These are phyloP conservation scores for Shargacucullia verbasci DNA, from an alignment of 2,888 invertebrate genomes.

Conservation along the genomic window DNA sequence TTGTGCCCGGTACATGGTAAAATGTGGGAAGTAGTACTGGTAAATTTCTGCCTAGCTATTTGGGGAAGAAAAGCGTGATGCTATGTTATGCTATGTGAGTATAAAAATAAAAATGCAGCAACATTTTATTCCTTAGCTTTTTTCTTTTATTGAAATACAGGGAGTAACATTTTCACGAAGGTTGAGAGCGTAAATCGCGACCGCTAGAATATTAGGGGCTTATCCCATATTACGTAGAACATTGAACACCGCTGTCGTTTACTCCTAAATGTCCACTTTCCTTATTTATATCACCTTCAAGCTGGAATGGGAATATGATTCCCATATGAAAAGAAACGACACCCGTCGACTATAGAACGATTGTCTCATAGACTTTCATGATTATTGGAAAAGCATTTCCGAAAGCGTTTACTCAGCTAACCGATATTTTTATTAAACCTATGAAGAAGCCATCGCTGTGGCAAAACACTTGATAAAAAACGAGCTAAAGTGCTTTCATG, in stretches of 20 bases:
- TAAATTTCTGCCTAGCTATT: no score
- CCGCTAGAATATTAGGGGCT: conserved; percentile 73
- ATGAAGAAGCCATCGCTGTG: conserved; percentile 31
- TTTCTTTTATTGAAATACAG: conserved; percentile 18
- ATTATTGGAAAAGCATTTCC: conserved; percentile 47
- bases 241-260: conserved; percentile 67
- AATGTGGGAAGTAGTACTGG: no score
- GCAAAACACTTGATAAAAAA: conserved; percentile 52
- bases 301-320: conserved; percentile 24
- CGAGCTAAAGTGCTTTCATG: conserved; percentile 44
- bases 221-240: conserved; percentile 74
- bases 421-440: conserved; percentile 47
- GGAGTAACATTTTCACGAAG: conserved; percentile 54
- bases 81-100: no score
- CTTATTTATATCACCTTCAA: conserved; percentile 54
- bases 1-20: no score
- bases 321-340: conserved; percentile 26
- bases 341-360: conserved; percentile 14
- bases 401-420: conserved; percentile 37
- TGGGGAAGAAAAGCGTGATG: no score
- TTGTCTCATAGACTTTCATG: conserved; percentile 35
- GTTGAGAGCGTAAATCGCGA: conserved; percentile 66
- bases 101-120: no score
- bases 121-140: no score
- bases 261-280: conserved; percentile 57